Evolutionary conservation across 2,888 invertebrate species (phyloP).

Genomic region (Drosophila buzzatii): DNA sequence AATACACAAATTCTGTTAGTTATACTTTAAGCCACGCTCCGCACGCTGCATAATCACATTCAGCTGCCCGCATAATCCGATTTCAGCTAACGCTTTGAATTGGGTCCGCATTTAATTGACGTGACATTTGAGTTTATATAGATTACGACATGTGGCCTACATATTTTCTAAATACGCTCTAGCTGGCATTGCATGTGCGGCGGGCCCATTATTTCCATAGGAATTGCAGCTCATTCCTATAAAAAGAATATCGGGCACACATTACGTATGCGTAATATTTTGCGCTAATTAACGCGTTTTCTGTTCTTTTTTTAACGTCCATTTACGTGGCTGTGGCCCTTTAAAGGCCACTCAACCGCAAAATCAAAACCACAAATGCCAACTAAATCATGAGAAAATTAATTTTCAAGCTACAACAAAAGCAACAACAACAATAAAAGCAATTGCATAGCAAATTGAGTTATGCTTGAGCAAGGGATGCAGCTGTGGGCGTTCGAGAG

Average conservation of each 20-base stretch:
- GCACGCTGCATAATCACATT: not conserved
- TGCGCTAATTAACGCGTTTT: constrained; percentile 65
- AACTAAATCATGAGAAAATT: constrained; percentile 78
- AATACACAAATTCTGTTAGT: not conserved
- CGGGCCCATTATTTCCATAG: not conserved
- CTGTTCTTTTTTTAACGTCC: constrained; percentile 20
- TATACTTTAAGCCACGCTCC: no score
- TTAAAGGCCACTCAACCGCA: constrained; percentile 69
- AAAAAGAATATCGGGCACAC: not conserved
- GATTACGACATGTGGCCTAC: constrained; percentile 37
- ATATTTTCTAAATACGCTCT: constrained; percentile 15
- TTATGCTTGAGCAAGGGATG: constrained; percentile 48
- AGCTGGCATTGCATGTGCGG: constrained; percentile 48
- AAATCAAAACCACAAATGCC: constrained; percentile 76
- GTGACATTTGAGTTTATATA: constrained; percentile 21
- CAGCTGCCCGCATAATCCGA: constrained; percentile 28
- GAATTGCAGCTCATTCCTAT: not conserved
- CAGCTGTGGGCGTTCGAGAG: constrained; percentile 3
- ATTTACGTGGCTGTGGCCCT: constrained; percentile 39
- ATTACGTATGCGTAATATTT: constrained; percentile 50
- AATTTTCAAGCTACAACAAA: constrained; percentile 55
- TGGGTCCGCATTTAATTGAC: constrained; percentile 30
- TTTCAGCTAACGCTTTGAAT: constrained; percentile 22
- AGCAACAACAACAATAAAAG: constrained; percentile 25
- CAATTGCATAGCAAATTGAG: constrained; percentile 72